Base-by-base conservation (phyloP, 2,113 vertebrate species). In the Sebastes fasciatus region DNA sequence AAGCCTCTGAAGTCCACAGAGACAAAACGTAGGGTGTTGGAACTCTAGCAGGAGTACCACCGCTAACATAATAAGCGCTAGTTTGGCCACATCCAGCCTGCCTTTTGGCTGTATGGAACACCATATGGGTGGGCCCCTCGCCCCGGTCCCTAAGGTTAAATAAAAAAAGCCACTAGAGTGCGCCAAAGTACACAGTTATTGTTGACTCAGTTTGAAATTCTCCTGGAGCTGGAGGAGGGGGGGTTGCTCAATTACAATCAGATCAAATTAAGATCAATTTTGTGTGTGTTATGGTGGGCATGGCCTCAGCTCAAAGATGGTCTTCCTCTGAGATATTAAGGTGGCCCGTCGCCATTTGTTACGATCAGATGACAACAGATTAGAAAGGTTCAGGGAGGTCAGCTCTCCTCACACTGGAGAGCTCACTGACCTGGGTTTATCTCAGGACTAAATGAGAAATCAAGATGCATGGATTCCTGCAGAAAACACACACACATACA, bases 121-220 rank as follows among this genome's bases (percentile, higher is more conserved):
- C 54, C 2, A 8, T 9, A 82, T 87, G 88, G 86, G 89, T 87
- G 88, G 90, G 87, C 91, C 79, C 81, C 84, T 82, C 86, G 40
- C 19, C n/a, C 8, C 0, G 2, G 63, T 82, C 77, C 74, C 86
- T 40, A 40, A n/a, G 71, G 83, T 82, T 74, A 72, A 62, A 55
- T 80, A 64, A 84, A 85, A 34, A 73, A 75, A 70, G 63, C 89
- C 93, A 93, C 92, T 86, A 92, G 90, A 88, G 92, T 63, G 93
- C 93, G 89, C 91, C 93, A 94, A 89, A 93, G 93, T 90, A 93
- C 90, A 92, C 83, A 88, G 58, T 85, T 93, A 89, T 89, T 79
- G 78, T 88, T 89, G 82, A 88, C 80, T 82, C 68, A 42, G 69
- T 81, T 76, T 66, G 67, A 86, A 84, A 55, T 34, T 74, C 81